Conservation (phyloP, 1,140 invertebrate species). For the Steinernema khuongi region DNA sequence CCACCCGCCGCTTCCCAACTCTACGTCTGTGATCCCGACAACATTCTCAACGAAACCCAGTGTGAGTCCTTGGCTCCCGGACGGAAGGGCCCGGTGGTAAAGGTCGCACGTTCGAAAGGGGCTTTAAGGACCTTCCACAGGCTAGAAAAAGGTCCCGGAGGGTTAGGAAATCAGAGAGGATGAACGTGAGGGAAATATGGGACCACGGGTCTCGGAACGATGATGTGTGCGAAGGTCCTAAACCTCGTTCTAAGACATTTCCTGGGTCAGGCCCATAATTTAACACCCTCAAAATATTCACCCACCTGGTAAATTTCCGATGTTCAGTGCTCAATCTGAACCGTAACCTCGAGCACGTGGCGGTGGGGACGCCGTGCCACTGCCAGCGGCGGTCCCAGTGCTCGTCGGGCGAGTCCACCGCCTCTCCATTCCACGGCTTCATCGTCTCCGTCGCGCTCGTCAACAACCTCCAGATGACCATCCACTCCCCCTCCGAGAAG, state of each 20-base stretch:
- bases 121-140: no score
- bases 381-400: constrained; percentile 57
- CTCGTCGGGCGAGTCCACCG: constrained; percentile 34
- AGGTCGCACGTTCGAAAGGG: no score
- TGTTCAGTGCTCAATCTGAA: constrained; percentile 50
- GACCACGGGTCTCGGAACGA: no score
- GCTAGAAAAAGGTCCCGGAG: no score
- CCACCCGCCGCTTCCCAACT: constrained; percentile 25
- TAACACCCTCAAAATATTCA: no score
- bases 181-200: no score
- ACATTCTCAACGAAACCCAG: constrained; percentile 55
- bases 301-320: no score
- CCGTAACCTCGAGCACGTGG: constrained; percentile 46
- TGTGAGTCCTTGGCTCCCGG: no score
- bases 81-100: no score
- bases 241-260: constrained; percentile 9
- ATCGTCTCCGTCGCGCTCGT: constrained; percentile 57
- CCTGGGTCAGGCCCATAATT: no score
- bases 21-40: constrained; percentile 58
- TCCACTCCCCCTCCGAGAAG: constrained; percentile 57
- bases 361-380: constrained; percentile 53
- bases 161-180: no score
- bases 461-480: constrained; percentile 58
- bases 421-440: constrained; percentile 49
- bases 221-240: background rate